A percentile compares a stretch with the other conserved stretches of the same genome.
Conservation (phyloP, 2,797 vertebrate genomes). For the Centroberyx gerrardi region DNA sequence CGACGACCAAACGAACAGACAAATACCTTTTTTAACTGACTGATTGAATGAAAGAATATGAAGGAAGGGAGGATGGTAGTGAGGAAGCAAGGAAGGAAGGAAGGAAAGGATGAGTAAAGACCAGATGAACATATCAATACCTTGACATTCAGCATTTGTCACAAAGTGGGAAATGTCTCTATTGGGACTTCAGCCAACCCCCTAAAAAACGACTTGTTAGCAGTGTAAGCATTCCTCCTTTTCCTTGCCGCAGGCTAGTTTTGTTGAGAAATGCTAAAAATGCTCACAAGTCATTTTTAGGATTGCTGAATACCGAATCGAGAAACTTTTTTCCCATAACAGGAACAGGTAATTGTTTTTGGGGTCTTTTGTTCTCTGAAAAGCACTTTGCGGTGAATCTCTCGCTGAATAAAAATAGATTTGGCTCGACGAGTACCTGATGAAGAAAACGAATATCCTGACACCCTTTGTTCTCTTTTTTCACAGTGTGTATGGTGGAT, state of each 20-base stretch:
- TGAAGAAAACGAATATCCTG: background rate
- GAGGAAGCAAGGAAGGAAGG: too few relatives aligned
- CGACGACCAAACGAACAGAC: too few relatives aligned
- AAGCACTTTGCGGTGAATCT: background rate
- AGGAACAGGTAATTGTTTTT: constrained; percentile 28
- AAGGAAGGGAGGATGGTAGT: too few relatives aligned
- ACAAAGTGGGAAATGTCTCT: too few relatives aligned
- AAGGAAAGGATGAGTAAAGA: too few relatives aligned
- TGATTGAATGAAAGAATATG: background rate
- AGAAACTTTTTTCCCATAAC: background rate
- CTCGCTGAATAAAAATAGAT: too few relatives aligned
- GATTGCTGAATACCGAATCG: constrained; percentile 8
- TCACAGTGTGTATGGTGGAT: background rate
- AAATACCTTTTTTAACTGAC: too few relatives aligned
- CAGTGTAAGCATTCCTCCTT: background rate
- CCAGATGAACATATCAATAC: too few relatives aligned
- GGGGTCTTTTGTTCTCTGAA: constrained; percentile 4
- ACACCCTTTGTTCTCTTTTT: background rate
- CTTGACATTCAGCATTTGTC: too few relatives aligned
- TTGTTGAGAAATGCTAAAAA: constrained; percentile 41
- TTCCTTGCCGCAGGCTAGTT: constrained; percentile 16
- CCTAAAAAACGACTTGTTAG: too few relatives aligned
- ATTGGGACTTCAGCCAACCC: too few relatives aligned
- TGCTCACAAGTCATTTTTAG: constrained; percentile 22
- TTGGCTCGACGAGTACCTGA: too few relatives aligned